Base-by-base conservation (phyloP, 2,797 vertebrate species). In the Sebastolobus altivelis region DNA sequence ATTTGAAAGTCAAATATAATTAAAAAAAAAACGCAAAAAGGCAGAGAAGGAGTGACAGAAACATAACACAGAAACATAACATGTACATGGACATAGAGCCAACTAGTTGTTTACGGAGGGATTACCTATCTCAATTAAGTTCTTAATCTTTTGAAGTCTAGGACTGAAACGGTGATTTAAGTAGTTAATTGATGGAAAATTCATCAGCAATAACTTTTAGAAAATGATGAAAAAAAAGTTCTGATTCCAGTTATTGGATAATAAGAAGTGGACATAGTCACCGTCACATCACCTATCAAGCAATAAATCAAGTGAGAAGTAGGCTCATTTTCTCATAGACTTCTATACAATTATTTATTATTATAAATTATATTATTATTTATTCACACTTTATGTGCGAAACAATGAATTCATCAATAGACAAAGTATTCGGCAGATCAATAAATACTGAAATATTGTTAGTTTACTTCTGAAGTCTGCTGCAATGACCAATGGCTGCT, bases 361-460 rank as follows among this genome's bases (percentile, higher is more conserved):
- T 25, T 25, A 25, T 25, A 25, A 25, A 25, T 25, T 25, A 25
- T 25, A 25, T 25, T 25, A 25, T 25, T 4, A 13, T 31, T 49
- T 59, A 16, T 6, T 3, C 5, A 37, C 9, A 10, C 43, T 62
- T 55, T 62, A 33, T 20, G 18, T 12, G 54, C 0, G 1, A 71
- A 33, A 29, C 4, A 66, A 3, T 25, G 0, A 13, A n/a, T 27
- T 25, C 0, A 35, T 27, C 31, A 13, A 27, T 35, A 37, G 4
- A 18, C 4, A 38, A 56, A 29, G 3, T 25, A 29, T 27, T 12
- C 0, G 0, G 8, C 8, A 62, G 25, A 38, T 18, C 0, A 2
- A 65, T 58, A 4, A 0, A 5, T 31, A 29, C 22, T 59, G 18
- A n/a, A 49, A 22, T 31, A 60, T 58, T 1, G 2, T 52, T 46